These are phyloP conservation scores for Escarpia spicata DNA, from an alignment of 2,888 invertebrate genomes.

Conservation along the genomic window DNA sequence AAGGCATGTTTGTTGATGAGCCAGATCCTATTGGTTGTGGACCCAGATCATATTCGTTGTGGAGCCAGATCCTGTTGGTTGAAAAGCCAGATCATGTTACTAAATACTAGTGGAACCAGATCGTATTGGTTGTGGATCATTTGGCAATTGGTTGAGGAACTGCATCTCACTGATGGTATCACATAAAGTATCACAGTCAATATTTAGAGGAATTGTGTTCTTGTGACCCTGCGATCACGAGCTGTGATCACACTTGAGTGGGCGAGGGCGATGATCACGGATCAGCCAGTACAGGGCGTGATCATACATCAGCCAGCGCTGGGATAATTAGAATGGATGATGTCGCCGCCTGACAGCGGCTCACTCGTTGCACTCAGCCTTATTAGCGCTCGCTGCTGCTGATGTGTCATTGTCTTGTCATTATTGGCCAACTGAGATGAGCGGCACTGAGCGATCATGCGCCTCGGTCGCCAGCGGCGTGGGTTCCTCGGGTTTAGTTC, in stretches of 20 bases:
- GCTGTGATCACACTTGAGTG: constrained; percentile 2
- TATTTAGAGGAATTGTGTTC: neutral
- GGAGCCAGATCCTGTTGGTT: neutral
- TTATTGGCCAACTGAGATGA: neutral
- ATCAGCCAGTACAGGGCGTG: constrained; percentile 2
- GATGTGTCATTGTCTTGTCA: constrained; percentile 13
- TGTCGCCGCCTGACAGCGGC: neutral
- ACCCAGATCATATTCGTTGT: neutral
- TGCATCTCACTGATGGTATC: neutral
- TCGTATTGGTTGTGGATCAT: neutral
- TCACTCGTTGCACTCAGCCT: neutral
- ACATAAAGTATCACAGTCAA: neutral
- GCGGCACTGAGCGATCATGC: neutral
- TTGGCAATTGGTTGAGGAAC: neutral
- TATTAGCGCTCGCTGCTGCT: neutral
- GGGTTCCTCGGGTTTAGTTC: neutral
- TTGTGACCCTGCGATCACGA: neutral
- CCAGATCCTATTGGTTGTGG: neutral
- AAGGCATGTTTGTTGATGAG: neutral
- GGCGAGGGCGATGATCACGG: neutral
- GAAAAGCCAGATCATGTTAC: no score
- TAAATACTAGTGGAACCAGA: no score
- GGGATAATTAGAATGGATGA: constrained; percentile 1
- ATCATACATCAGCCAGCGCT: neutral
- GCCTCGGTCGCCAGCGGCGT: neutral